Evolutionary conservation across 2,888 invertebrate species (phyloP).

Genomic region (Agriopis leucophaearia): DNA sequence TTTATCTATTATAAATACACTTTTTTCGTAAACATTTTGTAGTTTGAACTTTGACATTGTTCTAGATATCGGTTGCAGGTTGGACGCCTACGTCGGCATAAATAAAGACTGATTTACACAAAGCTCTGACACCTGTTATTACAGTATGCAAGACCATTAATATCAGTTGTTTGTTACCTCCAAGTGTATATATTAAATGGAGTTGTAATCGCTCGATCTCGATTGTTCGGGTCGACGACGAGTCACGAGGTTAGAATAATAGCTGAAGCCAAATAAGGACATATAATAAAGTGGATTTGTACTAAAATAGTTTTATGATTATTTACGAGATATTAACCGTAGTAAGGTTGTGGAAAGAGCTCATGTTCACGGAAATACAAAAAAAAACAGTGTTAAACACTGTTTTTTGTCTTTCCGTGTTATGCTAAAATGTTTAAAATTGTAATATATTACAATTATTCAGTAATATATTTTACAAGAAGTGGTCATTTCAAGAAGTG

Average conservation of each 20-base stretch:
- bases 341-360: too few relatives aligned
- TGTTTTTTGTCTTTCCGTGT: too few relatives aligned
- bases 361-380: too few relatives aligned
- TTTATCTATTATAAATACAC: constrained; percentile 15
- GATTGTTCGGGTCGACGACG: constrained; percentile 56
- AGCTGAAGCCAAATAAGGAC: constrained; percentile 38
- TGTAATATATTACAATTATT: too few relatives aligned
- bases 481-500: too few relatives aligned
- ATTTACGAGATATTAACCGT: too few relatives aligned
- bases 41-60: constrained; percentile 36
- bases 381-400: too few relatives aligned
- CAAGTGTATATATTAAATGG: constrained; percentile 46
- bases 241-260: constrained; percentile 64
- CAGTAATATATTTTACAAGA: too few relatives aligned
- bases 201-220: constrained; percentile 57
- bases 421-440: too few relatives aligned
- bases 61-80: constrained; percentile 34
- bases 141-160: constrained; percentile 14
- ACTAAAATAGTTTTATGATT: too few relatives aligned
- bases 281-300: constrained; percentile 7
- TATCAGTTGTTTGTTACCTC: constrained; percentile 23
- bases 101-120: constrained; percentile 40
- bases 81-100: constrained; percentile 33
- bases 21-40: constrained; percentile 25
- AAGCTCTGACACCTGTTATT: constrained; percentile 39